phyloP scores from a whole-genome alignment of 2,888 invertebrate species.

The Drosophila pseudotalamancana region DNA sequence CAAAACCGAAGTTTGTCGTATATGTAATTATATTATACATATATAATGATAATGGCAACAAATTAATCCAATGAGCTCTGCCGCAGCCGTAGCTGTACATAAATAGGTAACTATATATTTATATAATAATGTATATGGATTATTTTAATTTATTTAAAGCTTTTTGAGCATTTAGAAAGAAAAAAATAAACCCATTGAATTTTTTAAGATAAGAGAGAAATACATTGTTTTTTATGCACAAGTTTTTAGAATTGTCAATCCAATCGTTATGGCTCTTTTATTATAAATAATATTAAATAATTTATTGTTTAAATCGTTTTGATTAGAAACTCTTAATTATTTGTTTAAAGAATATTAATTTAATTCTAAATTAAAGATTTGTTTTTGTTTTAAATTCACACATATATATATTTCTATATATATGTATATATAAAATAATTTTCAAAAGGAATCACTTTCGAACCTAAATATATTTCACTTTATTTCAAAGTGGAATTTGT shows the following conservation, averaged over 20 bases:
- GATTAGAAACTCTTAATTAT: background rate
- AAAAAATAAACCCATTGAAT: too few relatives aligned
- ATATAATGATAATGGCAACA: constrained; percentile 1
- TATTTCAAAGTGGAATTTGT: background rate
- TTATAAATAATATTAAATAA: too few relatives aligned
- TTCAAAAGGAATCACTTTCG: background rate
- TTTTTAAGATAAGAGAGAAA: too few relatives aligned
- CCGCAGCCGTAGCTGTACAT: constrained; percentile 20
- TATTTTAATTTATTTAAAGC: background rate
- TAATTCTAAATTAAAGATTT: background rate
- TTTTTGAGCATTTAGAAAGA: too few relatives aligned
- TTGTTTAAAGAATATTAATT: background rate
- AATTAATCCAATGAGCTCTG: constrained; percentile 36
- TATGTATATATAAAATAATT: background rate
- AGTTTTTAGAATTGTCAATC: too few relatives aligned
- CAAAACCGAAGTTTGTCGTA: constrained; percentile 3
- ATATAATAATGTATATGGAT: background rate
- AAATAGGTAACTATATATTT: background rate
- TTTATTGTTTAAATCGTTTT: too few relatives aligned
- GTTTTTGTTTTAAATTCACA: background rate
- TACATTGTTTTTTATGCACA: too few relatives aligned
- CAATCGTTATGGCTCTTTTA: too few relatives aligned
- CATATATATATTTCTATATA: background rate
- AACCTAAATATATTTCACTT: background rate
- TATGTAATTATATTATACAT: background rate